A percentile compares a stretch with the other conserved stretches of the same genome.
These are phyloP conservation scores for Sphaerodactylus townsendi DNA, from an alignment of 2,113 vertebrate genomes.

Conservation along the genomic window DNA sequence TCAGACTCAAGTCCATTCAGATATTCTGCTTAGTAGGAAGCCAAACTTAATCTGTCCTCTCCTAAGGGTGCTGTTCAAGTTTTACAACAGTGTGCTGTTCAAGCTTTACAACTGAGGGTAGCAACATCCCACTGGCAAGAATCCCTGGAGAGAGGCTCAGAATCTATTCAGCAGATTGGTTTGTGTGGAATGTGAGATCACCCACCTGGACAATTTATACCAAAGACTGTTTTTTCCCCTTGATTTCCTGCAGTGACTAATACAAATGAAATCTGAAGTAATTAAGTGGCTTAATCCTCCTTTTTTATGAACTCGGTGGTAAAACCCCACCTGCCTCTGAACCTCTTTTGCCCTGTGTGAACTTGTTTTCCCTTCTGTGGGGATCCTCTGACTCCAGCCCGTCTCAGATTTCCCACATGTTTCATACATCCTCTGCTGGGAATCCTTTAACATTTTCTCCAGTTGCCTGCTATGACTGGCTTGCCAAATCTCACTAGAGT, in stretches of 20 bases:
- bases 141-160: background rate
- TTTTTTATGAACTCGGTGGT: constrained; percentile 20
- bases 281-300: constrained; percentile 10
- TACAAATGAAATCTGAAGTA: constrained; percentile 29
- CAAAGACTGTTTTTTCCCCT: background rate
- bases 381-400: background rate
- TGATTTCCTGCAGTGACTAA: background rate
- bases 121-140: background rate
- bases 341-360: constrained; percentile 12
- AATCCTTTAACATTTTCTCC: background rate
- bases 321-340: constrained; percentile 32
- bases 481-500: background rate
- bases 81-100: constrained; percentile 12
- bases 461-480: background rate
- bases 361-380: background rate
- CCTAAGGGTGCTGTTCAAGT: background rate
- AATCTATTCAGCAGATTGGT: constrained; percentile 23
- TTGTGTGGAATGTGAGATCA: constrained; percentile 27
- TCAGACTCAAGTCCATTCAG: constrained; percentile 36
- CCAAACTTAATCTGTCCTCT: constrained; percentile 14
- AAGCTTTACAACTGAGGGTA: background rate
- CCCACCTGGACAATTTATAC: background rate
- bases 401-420: background rate
- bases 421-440: background rate
- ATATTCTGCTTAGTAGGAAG: constrained; percentile 14